These are phyloP conservation scores for Tridacna crocea DNA, from an alignment of 2,888 invertebrate species.

Conservation along the genomic window DNA sequence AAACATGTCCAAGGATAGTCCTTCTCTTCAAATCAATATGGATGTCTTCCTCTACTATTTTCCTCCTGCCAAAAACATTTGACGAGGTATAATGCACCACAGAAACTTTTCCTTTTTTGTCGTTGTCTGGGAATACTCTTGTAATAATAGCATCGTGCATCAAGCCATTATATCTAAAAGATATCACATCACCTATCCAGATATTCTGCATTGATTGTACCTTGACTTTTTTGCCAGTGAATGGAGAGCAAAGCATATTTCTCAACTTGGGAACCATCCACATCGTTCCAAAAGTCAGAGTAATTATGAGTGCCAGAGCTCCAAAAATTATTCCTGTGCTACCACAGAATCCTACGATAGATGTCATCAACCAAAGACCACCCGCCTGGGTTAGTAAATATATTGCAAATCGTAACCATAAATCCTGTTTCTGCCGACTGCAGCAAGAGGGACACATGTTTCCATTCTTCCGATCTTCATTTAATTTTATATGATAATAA, in stretches of 20 bases:
- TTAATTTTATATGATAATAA: constrained; percentile 26
- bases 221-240: constrained; percentile 25
- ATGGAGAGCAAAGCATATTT: constrained; percentile 34
- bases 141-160: constrained; percentile 40
- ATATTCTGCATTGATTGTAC: constrained; percentile 21
- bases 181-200: constrained; percentile 34
- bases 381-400: constrained; percentile 29
- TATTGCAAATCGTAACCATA: constrained; percentile 31
- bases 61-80: constrained; percentile 17
- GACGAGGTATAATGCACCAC: constrained; percentile 37
- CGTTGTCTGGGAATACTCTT: not conserved
- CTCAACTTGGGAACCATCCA: constrained; percentile 21
- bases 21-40: constrained; percentile 4
- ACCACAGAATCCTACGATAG: constrained; percentile 22
- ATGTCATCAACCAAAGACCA: constrained; percentile 28
- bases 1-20: constrained; percentile 15
- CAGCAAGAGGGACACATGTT: constrained; percentile 37
- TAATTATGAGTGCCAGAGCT: not conserved
- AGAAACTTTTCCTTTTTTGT: constrained; percentile 22
- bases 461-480: constrained; percentile 3
- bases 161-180: constrained; percentile 1
- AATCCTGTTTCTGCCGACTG: constrained; percentile 12
- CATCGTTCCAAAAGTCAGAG: constrained; percentile 26
- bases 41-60: constrained; percentile 34
- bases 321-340: constrained; percentile 27